Evolutionary conservation across 2,888 invertebrate species (phyloP), one percentile per base, ranked within the genome.

Genomic region (Idaea straminata): DNA sequence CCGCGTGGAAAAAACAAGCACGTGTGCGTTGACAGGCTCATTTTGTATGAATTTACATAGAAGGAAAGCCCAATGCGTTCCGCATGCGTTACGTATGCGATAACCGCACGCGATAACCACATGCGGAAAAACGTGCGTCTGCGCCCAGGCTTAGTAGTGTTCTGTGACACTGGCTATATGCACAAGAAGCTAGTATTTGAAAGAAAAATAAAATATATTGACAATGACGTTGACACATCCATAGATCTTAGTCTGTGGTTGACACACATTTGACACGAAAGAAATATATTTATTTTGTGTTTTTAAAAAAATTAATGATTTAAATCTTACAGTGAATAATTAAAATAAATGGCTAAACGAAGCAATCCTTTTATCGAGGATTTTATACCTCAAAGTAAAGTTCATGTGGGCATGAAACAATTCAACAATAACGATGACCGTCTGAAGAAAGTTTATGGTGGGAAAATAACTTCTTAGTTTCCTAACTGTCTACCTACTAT

Each of bases 391-490:
- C 92, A 93, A 81, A 88, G 89, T 64, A 93, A 93, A 83, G 80
- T 86, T 63, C 87, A 92, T 64, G 80, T 92, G 61, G 85, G 91
- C 38, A 61, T 86, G 4, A 92, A 90, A 74, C 89, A 91, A 73
- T 89, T 86, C 65, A 91, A 90, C 67, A 92, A 92, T 69, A 92
- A 87, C 68, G 86, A 89, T 70, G 85, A 86, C 59, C 82, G 89
- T 69, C 71, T 92, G 61, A 82, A 86, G 72, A 85, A 87, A 81
- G 89, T 93, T 74, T 91, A 92, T 64, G 91, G 92, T 89, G 80
- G 60, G 59, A 25, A 58, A 57, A 61, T 59, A 15, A 25, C 4
- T n/a, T 64, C 35, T 59, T 38, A n/a, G n/a, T 13, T 38, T 38
- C 6, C 5, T 25, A 47, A 5, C 7, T 47, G 47, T 10, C 16